Percentiles rank a stretch among this genome's conserved stretches.
Evolutionary conservation across 2,113 vertebrate species (phyloP).

Genomic region (Tupaia tana): DNA sequence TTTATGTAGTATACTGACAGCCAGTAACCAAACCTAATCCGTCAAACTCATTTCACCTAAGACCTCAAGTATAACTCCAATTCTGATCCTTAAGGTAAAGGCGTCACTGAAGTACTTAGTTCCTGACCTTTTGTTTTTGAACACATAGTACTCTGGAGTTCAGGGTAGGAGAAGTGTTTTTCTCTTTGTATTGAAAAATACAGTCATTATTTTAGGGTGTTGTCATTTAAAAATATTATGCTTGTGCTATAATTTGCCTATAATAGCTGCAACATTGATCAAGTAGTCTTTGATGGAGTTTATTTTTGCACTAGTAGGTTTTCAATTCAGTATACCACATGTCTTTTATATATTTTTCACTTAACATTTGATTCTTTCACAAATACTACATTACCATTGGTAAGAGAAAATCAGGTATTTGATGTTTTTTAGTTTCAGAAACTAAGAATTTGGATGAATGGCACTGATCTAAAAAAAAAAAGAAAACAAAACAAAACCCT

Average conservation of each 20-base stretch:
- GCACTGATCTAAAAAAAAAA: not conserved
- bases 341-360: not conserved
- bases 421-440: constrained; percentile 54
- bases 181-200: constrained; percentile 32
- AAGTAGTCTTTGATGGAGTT: not conserved
- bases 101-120: constrained; percentile 65
- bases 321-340: not conserved
- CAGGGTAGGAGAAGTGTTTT: not conserved
- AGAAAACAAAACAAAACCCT: not conserved
- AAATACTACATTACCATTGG: not conserved
- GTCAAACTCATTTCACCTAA: constrained; percentile 84
- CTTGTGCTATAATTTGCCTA: not conserved
- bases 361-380: constrained; percentile 10
- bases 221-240: constrained; percentile 44
- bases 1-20: constrained; percentile 83
- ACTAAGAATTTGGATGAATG: constrained; percentile 23
- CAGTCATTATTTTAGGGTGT: not conserved
- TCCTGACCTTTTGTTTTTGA: constrained; percentile 78
- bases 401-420: not conserved
- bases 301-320: not conserved
- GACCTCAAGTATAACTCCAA: constrained; percentile 74
- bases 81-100: constrained; percentile 79
- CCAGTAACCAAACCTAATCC: constrained; percentile 81
- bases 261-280: not conserved
- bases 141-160: not conserved